These are phyloP conservation scores for Catalaphyllia jardinei DNA, from an alignment of 64 coral and sea anemone species.

Conservation along the genomic window DNA sequence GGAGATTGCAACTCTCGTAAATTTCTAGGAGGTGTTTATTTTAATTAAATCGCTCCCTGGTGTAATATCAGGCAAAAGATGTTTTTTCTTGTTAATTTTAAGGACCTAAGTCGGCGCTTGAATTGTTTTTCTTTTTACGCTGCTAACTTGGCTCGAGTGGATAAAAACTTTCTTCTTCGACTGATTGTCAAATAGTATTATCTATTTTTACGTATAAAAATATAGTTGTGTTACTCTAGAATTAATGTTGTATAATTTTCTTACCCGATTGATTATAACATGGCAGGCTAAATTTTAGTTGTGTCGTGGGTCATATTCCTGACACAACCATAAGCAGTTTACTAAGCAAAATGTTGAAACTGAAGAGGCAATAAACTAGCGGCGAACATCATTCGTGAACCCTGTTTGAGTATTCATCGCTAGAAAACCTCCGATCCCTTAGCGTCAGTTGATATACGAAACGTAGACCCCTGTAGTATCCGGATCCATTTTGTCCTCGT, in stretches of 20 bases:
- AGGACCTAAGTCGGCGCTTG: not conserved
- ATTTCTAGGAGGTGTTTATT: not conserved
- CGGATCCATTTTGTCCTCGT: not conserved
- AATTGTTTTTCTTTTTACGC: not conserved
- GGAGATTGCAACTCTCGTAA: not conserved
- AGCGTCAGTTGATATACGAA: conserved; percentile 1
- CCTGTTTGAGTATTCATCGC: not conserved
- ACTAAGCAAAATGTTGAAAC: too few relatives aligned
- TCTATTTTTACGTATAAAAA: not conserved
- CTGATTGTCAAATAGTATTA: not conserved
- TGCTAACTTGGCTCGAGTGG: not conserved
- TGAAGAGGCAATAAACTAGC: not conserved
- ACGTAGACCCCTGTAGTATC: not conserved
- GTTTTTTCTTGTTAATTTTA: not conserved
- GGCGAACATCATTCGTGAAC: not conserved
- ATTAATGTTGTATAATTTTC: too few relatives aligned
- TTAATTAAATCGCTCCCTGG: not conserved
- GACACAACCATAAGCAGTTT: too few relatives aligned
- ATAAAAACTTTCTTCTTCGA: too few relatives aligned
- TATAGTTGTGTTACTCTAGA: too few relatives aligned
- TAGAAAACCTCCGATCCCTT: not conserved
- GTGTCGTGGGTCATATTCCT: too few relatives aligned
- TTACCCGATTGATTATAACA: too few relatives aligned
- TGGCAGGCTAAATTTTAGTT: too few relatives aligned
- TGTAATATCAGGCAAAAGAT: not conserved